phyloP scores from a whole-genome alignment of 30 jellyfish, hydroid and myxozoan species.

The Euphysa ruthae region DNA sequence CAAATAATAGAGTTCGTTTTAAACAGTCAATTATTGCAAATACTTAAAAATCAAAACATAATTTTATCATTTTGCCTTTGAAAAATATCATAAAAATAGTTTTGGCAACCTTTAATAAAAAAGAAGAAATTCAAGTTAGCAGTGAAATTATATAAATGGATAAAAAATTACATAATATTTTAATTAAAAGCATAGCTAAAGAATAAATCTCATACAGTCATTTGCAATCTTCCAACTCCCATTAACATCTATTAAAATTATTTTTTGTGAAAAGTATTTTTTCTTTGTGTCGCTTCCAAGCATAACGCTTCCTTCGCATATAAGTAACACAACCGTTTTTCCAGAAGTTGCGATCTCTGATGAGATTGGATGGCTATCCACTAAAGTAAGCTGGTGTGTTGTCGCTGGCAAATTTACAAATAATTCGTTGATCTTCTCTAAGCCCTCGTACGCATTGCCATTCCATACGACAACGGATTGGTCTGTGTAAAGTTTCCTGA shows the following conservation, averaged over 20 bases:
- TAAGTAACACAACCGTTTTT: slow-evolving; percentile 44
- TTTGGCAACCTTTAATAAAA: no score
- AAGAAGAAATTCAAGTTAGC: no score
- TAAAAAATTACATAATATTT: no score
- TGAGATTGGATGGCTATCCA: slow-evolving; percentile 88
- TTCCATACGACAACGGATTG: slow-evolving; percentile 70
- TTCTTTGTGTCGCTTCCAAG: slow-evolving; percentile 31
- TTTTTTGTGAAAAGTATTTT: slow-evolving; percentile 49
- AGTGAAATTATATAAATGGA: no score
- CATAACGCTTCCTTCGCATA: slow-evolving; percentile 67
- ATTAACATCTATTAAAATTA: slow-evolving; percentile 49
- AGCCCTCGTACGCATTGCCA: slow-evolving; percentile 73
- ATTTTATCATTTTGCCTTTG: no score
- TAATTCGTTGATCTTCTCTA: slow-evolving; percentile 40
- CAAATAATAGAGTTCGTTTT: no score
- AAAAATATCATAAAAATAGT: no score
- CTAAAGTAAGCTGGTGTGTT: slow-evolving; percentile 38
- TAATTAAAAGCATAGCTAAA: no score
- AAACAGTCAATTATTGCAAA: no score
- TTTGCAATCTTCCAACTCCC: slow-evolving; percentile 68
- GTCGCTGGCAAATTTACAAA: slow-evolving; percentile 65
- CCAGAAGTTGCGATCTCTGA: slow-evolving; percentile 60
- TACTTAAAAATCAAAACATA: no score
- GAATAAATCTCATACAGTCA: slow-evolving; percentile 67
- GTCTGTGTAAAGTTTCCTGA: slow-evolving; percentile 58